Evolutionary conservation across 2,888 invertebrate species (phyloP).

Genomic region (Drosophila cyrtoloma): DNA sequence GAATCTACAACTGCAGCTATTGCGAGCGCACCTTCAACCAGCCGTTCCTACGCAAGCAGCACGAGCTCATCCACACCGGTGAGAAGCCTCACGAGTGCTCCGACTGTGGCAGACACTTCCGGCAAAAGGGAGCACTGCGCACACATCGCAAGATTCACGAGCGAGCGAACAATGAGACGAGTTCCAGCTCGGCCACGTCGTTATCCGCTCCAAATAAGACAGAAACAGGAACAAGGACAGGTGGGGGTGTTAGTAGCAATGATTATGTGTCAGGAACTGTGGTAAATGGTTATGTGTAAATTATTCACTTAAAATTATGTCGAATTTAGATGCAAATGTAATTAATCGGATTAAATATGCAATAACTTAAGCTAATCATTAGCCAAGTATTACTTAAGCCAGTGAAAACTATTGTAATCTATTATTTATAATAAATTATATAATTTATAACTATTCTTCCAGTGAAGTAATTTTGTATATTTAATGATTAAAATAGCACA

Average conservation of each 20-base stretch:
- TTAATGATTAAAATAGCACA: background rate
- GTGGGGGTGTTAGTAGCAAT: background rate
- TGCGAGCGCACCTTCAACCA: constrained; percentile 81
- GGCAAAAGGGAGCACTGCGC: constrained; percentile 79
- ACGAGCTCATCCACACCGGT: constrained; percentile 83
- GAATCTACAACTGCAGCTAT: constrained; percentile 74
- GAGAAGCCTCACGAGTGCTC: constrained; percentile 82
- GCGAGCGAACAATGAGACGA: constrained; percentile 21
- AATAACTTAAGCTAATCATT: background rate
- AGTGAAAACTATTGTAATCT: constrained; percentile 1
- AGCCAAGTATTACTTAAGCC: background rate
- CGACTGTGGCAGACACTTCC: constrained; percentile 77
- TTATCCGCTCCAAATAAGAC: background rate
- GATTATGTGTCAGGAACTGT: background rate
- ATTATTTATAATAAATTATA: background rate
- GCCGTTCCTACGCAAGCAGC: constrained; percentile 80
- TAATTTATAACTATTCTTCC: background rate
- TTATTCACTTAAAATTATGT: background rate
- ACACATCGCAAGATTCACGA: constrained; percentile 80
- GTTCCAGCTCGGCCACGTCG: background rate
- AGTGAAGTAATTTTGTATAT: background rate
- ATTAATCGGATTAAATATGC: background rate
- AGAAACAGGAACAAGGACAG: background rate
- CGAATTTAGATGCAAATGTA: background rate
- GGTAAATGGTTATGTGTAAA: constrained; percentile 9